Percentiles rank a stretch among this genome's conserved stretches.
Conservation (phyloP, 2,113 vertebrate species). For the Anser cygnoides region DNA sequence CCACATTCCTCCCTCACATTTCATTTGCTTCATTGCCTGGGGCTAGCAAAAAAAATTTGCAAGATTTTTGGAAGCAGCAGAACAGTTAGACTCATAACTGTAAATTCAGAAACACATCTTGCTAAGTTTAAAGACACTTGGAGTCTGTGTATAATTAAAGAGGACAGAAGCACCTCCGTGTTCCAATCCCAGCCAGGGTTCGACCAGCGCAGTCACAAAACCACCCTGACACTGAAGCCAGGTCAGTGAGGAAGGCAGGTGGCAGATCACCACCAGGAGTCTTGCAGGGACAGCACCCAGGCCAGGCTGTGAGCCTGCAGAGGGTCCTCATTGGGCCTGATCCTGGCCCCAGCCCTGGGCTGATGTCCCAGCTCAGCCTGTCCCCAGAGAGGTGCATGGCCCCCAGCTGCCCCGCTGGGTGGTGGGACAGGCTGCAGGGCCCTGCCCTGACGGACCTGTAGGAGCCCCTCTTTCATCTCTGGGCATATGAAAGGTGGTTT, state of each 20-base stretch:
- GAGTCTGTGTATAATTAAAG: rapidly evolving
- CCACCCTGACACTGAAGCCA: not conserved
- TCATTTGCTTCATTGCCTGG: not conserved
- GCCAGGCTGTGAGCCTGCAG: too few species aligned
- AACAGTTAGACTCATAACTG: not conserved
- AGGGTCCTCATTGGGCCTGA: not conserved
- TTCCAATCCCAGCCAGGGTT: not conserved
- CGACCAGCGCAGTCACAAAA: not conserved
- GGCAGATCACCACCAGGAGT: not conserved
- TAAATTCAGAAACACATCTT: not conserved
- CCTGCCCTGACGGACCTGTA: too few species aligned
- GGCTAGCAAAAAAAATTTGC: not conserved
- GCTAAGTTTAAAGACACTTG: not conserved
- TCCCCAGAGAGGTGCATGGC: not conserved
- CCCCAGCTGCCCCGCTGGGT: not conserved
- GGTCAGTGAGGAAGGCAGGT: not conserved
- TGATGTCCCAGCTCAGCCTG: rapidly evolving
- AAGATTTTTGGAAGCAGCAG: not conserved
- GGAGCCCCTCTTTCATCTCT: not conserved
- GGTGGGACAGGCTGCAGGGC: not conserved
- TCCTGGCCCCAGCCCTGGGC: not conserved
- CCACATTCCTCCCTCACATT: not conserved
- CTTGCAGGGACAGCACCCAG: not conserved
- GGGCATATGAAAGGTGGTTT: not conserved
- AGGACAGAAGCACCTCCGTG: not conserved